Evolutionary conservation across 2,113 vertebrate species (phyloP).

Genomic region (Burhinus bistriatus): DNA sequence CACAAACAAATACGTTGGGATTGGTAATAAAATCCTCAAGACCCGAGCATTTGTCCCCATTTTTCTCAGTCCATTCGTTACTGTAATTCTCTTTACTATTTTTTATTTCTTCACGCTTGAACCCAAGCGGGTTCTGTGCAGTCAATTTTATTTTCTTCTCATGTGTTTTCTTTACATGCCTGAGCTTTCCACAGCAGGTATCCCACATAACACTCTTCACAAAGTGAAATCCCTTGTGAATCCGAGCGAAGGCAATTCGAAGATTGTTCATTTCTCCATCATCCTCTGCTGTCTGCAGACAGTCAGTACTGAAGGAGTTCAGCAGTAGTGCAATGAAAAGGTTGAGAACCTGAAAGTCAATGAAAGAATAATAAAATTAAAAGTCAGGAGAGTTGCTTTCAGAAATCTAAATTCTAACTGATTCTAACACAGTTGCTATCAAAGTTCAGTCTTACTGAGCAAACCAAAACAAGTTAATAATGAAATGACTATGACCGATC

Average conservation of each 20-base stretch:
- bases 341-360: conserved; percentile 86
- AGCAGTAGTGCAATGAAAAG: conserved; percentile 94
- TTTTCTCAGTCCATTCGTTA: conserved; percentile 48
- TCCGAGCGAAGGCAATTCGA: conserved; percentile 84
- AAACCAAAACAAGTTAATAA: neutral
- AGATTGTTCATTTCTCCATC: conserved; percentile 95
- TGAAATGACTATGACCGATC: neutral
- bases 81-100: conserved; percentile 66
- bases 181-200: conserved; percentile 58
- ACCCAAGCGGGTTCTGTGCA: neutral
- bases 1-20: conserved; percentile 81
- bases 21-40: conserved; percentile 82
- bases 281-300: conserved; percentile 86
- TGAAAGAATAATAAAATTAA: neutral
- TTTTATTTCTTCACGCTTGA: neutral
- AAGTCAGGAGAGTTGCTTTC: neutral
- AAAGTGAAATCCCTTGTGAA: conserved; percentile 65
- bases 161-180: neutral
- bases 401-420: neutral
- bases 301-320: conserved; percentile 95
- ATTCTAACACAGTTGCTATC: neutral
- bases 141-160: conserved; percentile 19
- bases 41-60: conserved; percentile 57
- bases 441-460: neutral
- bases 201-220: neutral